Base-by-base conservation (phyloP, 2,797 vertebrate species). In the Clarias pachynema region DNA sequence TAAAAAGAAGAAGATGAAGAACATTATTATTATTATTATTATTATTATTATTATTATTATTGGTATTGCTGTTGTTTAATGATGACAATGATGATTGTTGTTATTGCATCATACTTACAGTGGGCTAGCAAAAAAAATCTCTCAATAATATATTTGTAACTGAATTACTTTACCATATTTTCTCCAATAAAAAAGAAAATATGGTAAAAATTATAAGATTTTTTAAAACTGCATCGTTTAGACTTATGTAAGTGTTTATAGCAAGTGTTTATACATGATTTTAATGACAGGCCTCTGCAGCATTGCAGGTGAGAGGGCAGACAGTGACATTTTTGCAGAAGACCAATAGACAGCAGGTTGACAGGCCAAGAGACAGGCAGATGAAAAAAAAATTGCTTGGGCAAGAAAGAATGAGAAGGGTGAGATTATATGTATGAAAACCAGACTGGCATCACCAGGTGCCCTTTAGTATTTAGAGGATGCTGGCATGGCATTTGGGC, bases 401-500 rank as follows among this genome's bases (percentile, higher is more conserved):
- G 81, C 87, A 89, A 82, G 85, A 89, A 84, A 72, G 84, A 80
- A 66, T 29, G 86, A 82, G 68, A 83, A 79, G 53, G 68, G 84
- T 73, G 86, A 86, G 87, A 83, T 87, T 72, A 86, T 84, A 79
- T 83, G 77, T 85, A 86, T 90, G 83, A 89, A 86, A 90, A 81
- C 74, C 83, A 80, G 81, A 70, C 89, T 90, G 89, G 89, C 88
- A 87, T 87, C 85, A 90, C 83, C 84, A 82, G 82, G 83, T 89
- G 88, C 87, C 86, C 89, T 89, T 90, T 91, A 91, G 92, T 94
- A 94, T 94, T 95, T 94, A 93, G 92, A 93, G 92, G 94, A 95
- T 91, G 94, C 94, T 95, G 95, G 94, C 95, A 95, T 94, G 91
- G 91, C 93, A 94, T 94, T 94, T 92, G 92, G 89, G 75, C 86